Evolutionary conservation across 2,113 vertebrate genomes (phyloP), one percentile per base, ranked within the genome.

Genomic region (Dicaeum eximium): DNA sequence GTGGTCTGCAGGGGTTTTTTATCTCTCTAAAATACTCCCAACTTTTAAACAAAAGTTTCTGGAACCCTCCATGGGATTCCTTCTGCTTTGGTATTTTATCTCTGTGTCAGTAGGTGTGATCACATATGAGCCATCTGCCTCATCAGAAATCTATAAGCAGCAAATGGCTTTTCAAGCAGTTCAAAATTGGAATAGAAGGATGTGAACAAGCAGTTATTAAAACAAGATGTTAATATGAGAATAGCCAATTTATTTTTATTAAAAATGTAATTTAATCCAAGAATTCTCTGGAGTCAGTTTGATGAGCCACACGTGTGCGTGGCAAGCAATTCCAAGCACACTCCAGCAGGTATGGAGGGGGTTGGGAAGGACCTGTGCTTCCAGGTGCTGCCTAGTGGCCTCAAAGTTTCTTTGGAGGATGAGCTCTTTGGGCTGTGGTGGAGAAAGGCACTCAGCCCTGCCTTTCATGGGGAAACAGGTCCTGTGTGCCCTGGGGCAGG

Each of bases 41-140:
- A 73, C 74, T 92, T 77, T 21, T 27, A 31, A 82, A 72, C 30
- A 48, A 51, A 69, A 80, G 75, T 85, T 80, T 87, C 85, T 95
- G 92, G 84, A 97, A 75, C 51, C 48, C 58, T 90, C n/a, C 69
- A 38, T 23, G 66, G 75, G 77, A 87, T 65, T 85, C 86, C 61
- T 81, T 70, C 21, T n/a, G 80, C 84, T 95, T 86, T 81, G 87
- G 92, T 93, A 95, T 96, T 96, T 96, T 94, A 96, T 93, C 95
- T 96, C 71, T 94, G 74, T 92, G 88, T 88, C 86, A 90, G 96
- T 87, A 97, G 93, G 97, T 98, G 97, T 96, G 96, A 97, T 96
- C 96, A 97, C 57, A 33, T 92, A 96, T 56, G 96, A 96, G 96
- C 97, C 97, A 97, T 94, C 96, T 97, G 97, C 93, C 96, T 97